Percentiles rank a stretch among this genome's conserved stretches.
phyloP scores from a whole-genome alignment of 2,113 vertebrate genomes.

The Entosphenus tridentatus region DNA sequence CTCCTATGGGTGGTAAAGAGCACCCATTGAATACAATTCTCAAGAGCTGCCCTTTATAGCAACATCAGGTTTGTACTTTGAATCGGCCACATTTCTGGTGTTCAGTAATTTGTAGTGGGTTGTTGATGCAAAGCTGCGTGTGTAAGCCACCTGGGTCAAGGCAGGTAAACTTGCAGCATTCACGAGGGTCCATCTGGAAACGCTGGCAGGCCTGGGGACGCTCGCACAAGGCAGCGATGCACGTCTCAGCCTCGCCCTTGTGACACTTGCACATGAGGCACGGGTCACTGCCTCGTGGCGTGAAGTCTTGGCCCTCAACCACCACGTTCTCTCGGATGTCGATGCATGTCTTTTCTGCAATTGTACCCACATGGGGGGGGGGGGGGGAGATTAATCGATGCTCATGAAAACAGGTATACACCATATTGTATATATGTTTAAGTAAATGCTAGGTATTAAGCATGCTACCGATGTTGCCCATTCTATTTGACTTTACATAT shows the following conservation, averaged over 20 bases:
- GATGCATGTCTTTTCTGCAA: constrained; percentile 71
- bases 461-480: too few species aligned
- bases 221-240: constrained; percentile 75
- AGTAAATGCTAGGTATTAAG: too few species aligned
- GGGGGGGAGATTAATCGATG: background rate
- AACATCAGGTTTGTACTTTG: too few species aligned
- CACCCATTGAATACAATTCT: too few species aligned
- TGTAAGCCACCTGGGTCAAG: constrained; percentile 46
- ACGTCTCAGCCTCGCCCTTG: constrained; percentile 85
- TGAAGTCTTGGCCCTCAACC: constrained; percentile 89
- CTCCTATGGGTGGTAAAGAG: too few species aligned
- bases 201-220: constrained; percentile 79
- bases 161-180: constrained; percentile 96
- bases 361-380: background rate
- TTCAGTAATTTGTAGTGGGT: too few species aligned
- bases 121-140: too few species aligned
- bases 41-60: too few species aligned
- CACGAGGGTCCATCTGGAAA: constrained; percentile 80
- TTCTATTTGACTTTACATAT: too few species aligned
- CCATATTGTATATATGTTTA: too few species aligned
- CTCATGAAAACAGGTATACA: background rate
- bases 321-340: constrained; percentile 96
- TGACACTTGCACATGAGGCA: constrained; percentile 94
- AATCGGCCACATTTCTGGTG: too few species aligned
- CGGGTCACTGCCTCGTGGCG: constrained; percentile 80